phyloP scores from a whole-genome alignment of 2,888 invertebrate species.

The Sclerodermus sp. region DNA sequence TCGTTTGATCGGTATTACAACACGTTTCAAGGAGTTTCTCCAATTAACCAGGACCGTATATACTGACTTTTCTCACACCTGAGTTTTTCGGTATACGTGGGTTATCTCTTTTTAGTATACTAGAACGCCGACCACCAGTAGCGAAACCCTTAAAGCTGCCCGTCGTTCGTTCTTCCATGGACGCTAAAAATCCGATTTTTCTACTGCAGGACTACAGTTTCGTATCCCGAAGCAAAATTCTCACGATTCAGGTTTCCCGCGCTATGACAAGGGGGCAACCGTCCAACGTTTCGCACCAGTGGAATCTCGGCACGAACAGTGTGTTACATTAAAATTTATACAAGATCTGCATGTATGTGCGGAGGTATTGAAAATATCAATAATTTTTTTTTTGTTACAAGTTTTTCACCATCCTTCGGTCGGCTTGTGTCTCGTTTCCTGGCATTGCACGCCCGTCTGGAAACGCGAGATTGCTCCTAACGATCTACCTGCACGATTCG shows the following conservation, averaged over 20 bases:
- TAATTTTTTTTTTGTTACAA: slow-evolving; percentile 37
- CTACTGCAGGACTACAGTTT: slow-evolving; percentile 1
- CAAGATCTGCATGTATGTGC: slow-evolving; percentile 41
- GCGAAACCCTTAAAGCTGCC: slow-evolving; percentile 11
- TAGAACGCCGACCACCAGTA: slow-evolving; percentile 37
- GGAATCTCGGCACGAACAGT: slow-evolving; percentile 29
- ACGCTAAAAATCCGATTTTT: too few species aligned
- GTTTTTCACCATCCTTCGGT: slow-evolving; percentile 17
- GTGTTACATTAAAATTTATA: slow-evolving; percentile 36
- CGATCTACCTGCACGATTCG: background rate
- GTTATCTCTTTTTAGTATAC: slow-evolving; percentile 49
- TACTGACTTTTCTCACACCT: slow-evolving; percentile 45
- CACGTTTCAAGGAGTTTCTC: slow-evolving; percentile 28
- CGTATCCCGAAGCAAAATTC: background rate
- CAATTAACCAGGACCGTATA: slow-evolving; percentile 35
- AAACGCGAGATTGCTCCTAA: background rate
- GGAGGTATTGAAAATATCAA: slow-evolving; percentile 52
- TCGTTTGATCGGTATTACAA: slow-evolving; percentile 11
- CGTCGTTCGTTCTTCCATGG: background rate
- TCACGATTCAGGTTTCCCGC: background rate
- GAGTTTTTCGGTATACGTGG: slow-evolving; percentile 56
- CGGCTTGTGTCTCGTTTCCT: background rate
- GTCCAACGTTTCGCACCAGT: background rate
- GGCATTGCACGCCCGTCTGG: background rate
- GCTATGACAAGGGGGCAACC: background rate